Base-by-base conservation (phyloP, 1,140 invertebrate genomes). In the Globodera rostochiensis region DNA sequence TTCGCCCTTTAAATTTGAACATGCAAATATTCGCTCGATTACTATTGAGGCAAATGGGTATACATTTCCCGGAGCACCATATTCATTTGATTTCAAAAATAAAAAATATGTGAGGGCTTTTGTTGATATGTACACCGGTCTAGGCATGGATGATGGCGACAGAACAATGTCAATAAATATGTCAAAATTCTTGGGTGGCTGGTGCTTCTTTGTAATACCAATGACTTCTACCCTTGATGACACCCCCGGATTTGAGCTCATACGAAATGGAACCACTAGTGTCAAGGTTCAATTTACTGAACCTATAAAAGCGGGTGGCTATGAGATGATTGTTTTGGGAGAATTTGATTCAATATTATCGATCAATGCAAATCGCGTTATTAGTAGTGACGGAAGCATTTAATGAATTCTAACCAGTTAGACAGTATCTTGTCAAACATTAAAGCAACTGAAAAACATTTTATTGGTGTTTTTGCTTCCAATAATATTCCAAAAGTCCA, bases 171-270 rank as follows among this genome's bases (percentile, higher is more conserved):
- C 73, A 45, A 83, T 83, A 11, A 84, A 75, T 9, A 50, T 85
- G 67, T n/a, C 57, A 1, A 49, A 76, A 74, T 82, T 73, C 46
- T 19, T 19, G 9, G 45, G 36, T 46, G 84, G 84, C 0, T 83
- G 81, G 81, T 80, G 25, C 11, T 73, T 83, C 53, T 83, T 82
- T 46, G 83, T 84, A 8, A 77, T 83, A 6, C 69, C 82, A 4
- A 9, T 83, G 13, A 57, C 82, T 15, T 81, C 80, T n/a, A 80
- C 83, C 19, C 36, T 60, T 6, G 83, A 78, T 7, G 83, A 83
- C 36, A 15, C 8, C 0, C 67, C 53, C 0, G 82, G 82, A 4
- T 80, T 83, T 47, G 82, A 83, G 57, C 19, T 82, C 2, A 69
- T 83, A 5, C 6, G 76, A 46, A 83, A 69, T 4, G 82, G 83